Evolutionary conservation across 1,140 invertebrate genomes (phyloP).

Genomic region (Tetragonula clypearis): DNA sequence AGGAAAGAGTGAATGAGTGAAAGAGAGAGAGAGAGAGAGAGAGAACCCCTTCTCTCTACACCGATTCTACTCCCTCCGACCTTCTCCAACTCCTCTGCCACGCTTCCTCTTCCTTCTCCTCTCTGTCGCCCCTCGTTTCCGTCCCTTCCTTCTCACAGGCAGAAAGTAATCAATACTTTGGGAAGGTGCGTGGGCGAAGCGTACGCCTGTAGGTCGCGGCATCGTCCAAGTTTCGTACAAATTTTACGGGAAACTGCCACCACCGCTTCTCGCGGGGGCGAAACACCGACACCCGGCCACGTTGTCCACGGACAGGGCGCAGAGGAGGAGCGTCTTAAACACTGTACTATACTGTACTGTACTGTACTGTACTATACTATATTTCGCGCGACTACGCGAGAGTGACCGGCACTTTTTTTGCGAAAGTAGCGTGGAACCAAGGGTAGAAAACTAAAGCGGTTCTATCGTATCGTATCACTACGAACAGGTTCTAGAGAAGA

Average conservation of each 20-base stretch:
- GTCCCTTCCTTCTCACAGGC: constrained; percentile 68
- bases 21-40: constrained; percentile 11
- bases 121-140: constrained; percentile 56
- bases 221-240: constrained; percentile 47
- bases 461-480: too few species aligned
- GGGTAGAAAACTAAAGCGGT: too few species aligned
- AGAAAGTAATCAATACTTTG: constrained; percentile 80
- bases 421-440: too few species aligned
- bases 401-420: too few species aligned
- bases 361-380: too few species aligned
- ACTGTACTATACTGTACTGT: too few species aligned
- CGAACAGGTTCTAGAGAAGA: too few species aligned
- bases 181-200: constrained; percentile 75
- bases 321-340: background rate
- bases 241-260: constrained; percentile 47
- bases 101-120: constrained; percentile 63
- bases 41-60: constrained; percentile 26
- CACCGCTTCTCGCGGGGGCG: background rate
- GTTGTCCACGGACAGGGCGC: background rate
- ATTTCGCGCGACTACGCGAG: too few species aligned
- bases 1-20: constrained; percentile 8
- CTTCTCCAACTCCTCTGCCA: constrained; percentile 51
- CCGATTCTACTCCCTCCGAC: constrained; percentile 45
- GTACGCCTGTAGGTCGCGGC: constrained; percentile 63
- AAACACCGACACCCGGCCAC: background rate